Evolutionary conservation across 2,888 invertebrate genomes (phyloP).

Genomic region (Chrysotoxum bicinctum): DNA sequence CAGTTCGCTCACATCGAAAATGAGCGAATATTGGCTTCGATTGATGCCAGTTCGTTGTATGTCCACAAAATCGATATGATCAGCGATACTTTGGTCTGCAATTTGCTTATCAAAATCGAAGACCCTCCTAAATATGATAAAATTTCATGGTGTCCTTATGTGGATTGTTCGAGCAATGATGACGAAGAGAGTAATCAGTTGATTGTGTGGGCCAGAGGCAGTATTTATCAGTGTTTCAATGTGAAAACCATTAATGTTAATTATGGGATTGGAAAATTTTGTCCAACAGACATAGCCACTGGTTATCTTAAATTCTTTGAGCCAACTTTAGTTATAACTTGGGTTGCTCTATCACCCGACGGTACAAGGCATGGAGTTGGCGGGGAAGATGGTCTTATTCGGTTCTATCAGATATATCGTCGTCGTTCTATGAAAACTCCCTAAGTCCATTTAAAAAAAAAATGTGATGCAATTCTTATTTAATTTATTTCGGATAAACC

Average conservation of each 20-base stretch:
- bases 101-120: constrained; percentile 81
- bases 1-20: constrained; percentile 92
- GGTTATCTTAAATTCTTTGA: constrained; percentile 81
- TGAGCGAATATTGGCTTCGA: constrained; percentile 91
- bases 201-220: constrained; percentile 90
- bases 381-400: constrained; percentile 92
- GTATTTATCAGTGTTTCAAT: constrained; percentile 82
- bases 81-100: constrained; percentile 84
- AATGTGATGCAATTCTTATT: too few relatives aligned
- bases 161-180: constrained; percentile 80
- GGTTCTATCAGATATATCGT: constrained; percentile 96
- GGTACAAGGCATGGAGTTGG: constrained; percentile 96
- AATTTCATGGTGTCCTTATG: constrained; percentile 96
- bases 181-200: constrained; percentile 88
- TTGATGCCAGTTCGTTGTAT: constrained; percentile 93
- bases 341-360: constrained; percentile 96
- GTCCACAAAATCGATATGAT: constrained; percentile 89
- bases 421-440: too few relatives aligned
- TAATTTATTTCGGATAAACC: too few relatives aligned
- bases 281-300: constrained; percentile 76
- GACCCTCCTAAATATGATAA: constrained; percentile 84
- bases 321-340: constrained; percentile 87
- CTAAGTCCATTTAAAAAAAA: too few relatives aligned
- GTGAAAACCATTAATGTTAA: constrained; percentile 78
- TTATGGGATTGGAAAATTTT: constrained; percentile 78